phyloP scores from a whole-genome alignment of 2,888 invertebrate species.

The Vesta saturnalis region DNA sequence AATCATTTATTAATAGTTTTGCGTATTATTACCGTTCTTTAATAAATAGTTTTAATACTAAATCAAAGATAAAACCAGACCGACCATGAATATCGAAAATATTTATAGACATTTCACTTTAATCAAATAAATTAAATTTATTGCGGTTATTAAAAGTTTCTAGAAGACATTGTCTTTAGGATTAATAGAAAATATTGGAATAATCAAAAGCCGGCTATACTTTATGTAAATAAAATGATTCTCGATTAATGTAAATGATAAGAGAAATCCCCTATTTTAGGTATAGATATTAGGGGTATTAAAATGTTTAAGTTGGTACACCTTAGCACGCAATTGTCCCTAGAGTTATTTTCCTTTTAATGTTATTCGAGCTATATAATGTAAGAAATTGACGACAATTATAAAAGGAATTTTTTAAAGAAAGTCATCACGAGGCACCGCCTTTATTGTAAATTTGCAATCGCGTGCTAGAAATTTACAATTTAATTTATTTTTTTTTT shows the following conservation, averaged over 20 bases:
- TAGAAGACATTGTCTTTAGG: conserved; percentile 1
- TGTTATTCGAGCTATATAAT: too few species aligned
- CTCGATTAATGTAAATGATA: conserved; percentile 33
- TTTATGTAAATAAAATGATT: conserved; percentile 30
- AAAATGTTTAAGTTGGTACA: conserved; percentile 43
- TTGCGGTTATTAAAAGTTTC: background rate
- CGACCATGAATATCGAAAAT: too few species aligned
- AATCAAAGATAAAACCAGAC: too few species aligned
- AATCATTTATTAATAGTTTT: conserved; percentile 23
- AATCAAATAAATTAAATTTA: conserved; percentile 15
- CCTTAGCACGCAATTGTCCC: conserved; percentile 41
- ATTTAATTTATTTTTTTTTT: too few species aligned
- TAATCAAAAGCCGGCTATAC: conserved; percentile 15
- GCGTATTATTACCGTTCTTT: background rate
- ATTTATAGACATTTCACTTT: background rate
- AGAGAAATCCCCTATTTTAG: conserved; percentile 30
- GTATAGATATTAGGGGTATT: conserved; percentile 38
- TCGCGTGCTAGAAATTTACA: too few species aligned
- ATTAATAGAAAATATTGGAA: conserved; percentile 21
- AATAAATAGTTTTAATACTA: background rate
- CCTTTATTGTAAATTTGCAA: background rate
- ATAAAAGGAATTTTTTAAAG: background rate
- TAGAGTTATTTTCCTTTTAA: too few species aligned
- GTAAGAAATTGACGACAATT: conserved; percentile 4
- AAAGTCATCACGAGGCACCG: background rate